These are phyloP conservation scores for Pitangus sulphuratus DNA, from an alignment of 2,797 vertebrate species.

Conservation along the genomic window DNA sequence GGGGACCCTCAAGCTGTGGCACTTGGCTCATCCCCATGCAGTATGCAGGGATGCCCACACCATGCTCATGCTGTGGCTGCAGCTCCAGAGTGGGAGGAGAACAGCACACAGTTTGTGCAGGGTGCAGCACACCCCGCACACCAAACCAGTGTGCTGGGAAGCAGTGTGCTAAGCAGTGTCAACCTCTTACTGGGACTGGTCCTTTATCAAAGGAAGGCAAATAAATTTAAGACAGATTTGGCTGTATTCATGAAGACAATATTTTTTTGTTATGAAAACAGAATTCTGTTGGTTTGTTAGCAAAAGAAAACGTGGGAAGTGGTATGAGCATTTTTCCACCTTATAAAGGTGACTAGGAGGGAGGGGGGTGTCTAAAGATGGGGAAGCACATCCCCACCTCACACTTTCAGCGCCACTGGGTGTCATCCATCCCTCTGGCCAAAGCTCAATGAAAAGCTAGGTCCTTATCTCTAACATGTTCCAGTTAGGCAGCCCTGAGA, in stretches of 20 bases:
- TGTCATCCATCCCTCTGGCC: background rate
- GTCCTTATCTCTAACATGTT: constrained; percentile 10
- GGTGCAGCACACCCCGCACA: background rate
- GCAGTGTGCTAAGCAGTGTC: background rate
- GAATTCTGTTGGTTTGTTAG: constrained; percentile 16
- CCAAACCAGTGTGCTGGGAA: background rate
- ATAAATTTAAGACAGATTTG: background rate
- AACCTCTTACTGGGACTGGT: background rate
- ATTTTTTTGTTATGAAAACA: background rate
- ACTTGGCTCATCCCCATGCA: background rate
- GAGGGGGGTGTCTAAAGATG: background rate
- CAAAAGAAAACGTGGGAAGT: background rate
- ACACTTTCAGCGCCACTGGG: background rate
- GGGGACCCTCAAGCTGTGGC: background rate
- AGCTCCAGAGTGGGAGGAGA: background rate
- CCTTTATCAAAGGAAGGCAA: background rate
- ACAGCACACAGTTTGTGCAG: background rate
- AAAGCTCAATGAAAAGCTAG: background rate
- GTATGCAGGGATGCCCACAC: accelerated
- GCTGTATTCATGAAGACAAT: background rate
- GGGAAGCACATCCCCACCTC: background rate
- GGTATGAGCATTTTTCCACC: background rate
- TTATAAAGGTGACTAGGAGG: background rate
- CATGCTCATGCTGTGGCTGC: background rate
- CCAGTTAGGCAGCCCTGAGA: constrained; percentile 13